phyloP scores from a whole-genome alignment of 2,888 invertebrate genomes.

The Troides helena region DNA sequence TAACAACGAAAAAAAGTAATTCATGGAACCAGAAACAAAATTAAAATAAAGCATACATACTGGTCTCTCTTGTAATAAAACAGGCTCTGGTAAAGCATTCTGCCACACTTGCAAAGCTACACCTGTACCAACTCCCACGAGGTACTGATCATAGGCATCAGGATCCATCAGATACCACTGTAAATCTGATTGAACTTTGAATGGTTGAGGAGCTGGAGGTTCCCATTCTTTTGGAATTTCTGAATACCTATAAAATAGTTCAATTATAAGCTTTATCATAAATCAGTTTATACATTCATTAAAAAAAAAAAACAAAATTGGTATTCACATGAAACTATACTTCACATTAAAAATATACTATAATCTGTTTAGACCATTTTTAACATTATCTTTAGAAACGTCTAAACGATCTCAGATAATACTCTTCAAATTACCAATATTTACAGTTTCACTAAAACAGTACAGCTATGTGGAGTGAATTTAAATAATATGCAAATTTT shows the following conservation, averaged over 20 bases:
- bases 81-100: slow-evolving; percentile 93
- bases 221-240: slow-evolving; percentile 96
- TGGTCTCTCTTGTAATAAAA: slow-evolving; percentile 88
- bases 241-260: slow-evolving; percentile 81
- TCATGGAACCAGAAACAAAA: neutral
- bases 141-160: slow-evolving; percentile 97
- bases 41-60: slow-evolving; percentile 65
- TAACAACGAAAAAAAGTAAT: neutral
- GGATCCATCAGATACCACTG: slow-evolving; percentile 95
- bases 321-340: too few relatives aligned
- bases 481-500: neutral
- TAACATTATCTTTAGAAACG: too few relatives aligned
- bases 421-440: neutral
- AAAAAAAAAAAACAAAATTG: too few relatives aligned
- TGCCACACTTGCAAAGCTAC: slow-evolving; percentile 92
- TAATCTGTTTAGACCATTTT: too few relatives aligned
- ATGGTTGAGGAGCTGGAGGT: slow-evolving; percentile 92
- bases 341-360: too few relatives aligned
- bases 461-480: neutral
- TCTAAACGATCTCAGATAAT: too few relatives aligned
- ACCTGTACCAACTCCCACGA: slow-evolving; percentile 91
- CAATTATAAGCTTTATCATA: neutral
- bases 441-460: neutral
- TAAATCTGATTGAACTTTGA: slow-evolving; percentile 94
- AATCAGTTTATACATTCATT: too few relatives aligned